Evolutionary conservation across 2,113 vertebrate species (phyloP).

Genomic region (Hemiscyllium ocellatum): DNA sequence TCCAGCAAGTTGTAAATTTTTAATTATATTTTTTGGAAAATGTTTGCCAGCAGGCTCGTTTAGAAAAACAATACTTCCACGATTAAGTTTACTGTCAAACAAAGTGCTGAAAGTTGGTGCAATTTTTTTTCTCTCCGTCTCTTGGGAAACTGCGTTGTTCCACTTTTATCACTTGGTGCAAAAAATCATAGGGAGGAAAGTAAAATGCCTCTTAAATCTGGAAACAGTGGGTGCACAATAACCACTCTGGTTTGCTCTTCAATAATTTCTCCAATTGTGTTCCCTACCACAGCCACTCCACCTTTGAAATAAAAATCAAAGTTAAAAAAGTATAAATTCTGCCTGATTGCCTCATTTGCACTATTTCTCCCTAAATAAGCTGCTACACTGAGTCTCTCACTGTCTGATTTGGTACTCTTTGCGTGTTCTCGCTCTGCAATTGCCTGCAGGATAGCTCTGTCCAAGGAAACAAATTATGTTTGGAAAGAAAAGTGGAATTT

Average conservation of each 20-base stretch:
- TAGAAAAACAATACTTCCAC: background rate
- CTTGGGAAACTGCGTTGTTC: background rate
- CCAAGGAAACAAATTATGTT: background rate
- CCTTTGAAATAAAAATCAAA: background rate
- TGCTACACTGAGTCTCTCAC: background rate
- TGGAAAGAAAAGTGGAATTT: background rate
- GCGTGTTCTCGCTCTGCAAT: background rate
- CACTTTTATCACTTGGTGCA: background rate
- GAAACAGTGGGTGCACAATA: background rate
- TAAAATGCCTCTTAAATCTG: background rate
- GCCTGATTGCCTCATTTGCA: background rate
- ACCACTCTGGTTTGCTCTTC: background rate
- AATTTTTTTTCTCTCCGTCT: background rate
- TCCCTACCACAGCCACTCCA: background rate
- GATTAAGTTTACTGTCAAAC: background rate
- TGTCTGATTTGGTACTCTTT: background rate
- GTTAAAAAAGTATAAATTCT: background rate
- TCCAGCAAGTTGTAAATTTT: background rate
- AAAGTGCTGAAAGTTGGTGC: background rate
- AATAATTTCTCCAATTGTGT: background rate
- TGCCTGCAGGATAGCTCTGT: background rate
- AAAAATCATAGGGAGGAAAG: background rate
- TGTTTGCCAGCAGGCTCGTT: background rate
- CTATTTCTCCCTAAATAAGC: background rate
- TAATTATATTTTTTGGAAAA: background rate